Evolutionary conservation across 1,140 invertebrate genomes (phyloP).

Genomic region (Drosophila ogumai): DNA sequence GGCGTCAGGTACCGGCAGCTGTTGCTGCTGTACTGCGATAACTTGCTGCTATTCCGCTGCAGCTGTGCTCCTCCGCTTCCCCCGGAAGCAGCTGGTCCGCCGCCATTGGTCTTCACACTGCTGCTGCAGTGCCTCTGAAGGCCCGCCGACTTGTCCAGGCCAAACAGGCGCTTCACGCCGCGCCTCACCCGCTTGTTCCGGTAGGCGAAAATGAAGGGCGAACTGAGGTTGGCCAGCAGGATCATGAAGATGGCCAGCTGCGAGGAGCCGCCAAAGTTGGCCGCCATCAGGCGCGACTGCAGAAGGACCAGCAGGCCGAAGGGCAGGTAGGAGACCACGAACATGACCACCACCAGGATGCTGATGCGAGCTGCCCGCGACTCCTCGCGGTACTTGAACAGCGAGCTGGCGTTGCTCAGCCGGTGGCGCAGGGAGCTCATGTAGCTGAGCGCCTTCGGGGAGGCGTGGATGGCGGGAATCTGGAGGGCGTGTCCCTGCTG

Average conservation of each 20-base stretch:
- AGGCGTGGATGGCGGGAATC: constrained; percentile 79
- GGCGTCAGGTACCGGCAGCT: constrained; percentile 75
- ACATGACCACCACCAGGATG: constrained; percentile 89
- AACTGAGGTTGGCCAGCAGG: constrained; percentile 89
- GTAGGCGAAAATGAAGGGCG: constrained; percentile 92
- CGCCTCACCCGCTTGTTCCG: constrained; percentile 91
- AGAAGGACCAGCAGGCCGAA: constrained; percentile 87
- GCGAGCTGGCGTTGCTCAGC: constrained; percentile 93
- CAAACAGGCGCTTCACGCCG: constrained; percentile 88
- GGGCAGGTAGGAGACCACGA: constrained; percentile 90
- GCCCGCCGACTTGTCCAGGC: constrained; percentile 84
- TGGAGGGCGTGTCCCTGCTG: constrained; percentile 68
- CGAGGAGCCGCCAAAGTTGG: constrained; percentile 71
- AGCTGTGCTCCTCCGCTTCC: constrained; percentile 40
- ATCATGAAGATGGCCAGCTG: constrained; percentile 88
- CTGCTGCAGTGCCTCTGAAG: constrained; percentile 73
- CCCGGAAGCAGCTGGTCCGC: not conserved
- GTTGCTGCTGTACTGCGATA: constrained; percentile 76
- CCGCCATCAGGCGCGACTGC: constrained; percentile 67
- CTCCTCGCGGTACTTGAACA: constrained; percentile 93
- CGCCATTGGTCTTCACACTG: constrained; percentile 63
- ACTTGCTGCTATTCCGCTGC: constrained; percentile 75
- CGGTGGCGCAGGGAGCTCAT: constrained; percentile 90
- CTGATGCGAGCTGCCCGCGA: constrained; percentile 92
- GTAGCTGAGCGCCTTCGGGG: constrained; percentile 85